phyloP scores from a whole-genome alignment of 2,113 vertebrate species.

The Columba livia region DNA sequence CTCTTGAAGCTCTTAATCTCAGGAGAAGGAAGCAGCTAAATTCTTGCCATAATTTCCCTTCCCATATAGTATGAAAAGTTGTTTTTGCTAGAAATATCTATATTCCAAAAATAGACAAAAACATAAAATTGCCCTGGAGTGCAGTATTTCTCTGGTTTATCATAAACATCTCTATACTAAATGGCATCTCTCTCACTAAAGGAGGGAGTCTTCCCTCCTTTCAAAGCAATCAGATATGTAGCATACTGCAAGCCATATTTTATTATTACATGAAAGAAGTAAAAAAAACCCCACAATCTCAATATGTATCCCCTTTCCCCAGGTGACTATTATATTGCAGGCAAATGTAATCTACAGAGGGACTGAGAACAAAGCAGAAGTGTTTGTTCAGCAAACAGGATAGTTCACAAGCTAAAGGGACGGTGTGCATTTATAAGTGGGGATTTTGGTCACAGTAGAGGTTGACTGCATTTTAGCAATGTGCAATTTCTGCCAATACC shows the following conservation, averaged over 20 bases:
- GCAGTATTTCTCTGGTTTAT: neutral
- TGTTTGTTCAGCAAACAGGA: neutral
- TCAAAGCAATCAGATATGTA: neutral
- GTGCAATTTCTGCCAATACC: neutral
- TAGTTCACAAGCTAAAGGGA: neutral
- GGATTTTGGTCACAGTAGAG: neutral
- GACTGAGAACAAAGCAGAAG: neutral
- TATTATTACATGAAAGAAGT: neutral
- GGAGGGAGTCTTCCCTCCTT: neutral
- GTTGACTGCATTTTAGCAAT: neutral
- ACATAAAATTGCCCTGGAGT: neutral
- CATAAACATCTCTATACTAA: neutral
- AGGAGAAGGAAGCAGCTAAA: neutral
- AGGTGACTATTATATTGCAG: neutral
- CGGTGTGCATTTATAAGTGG: accelerated
- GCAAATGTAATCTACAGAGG: neutral
- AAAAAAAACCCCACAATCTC: neutral
- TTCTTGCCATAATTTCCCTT: neutral
- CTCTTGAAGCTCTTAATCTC: neutral
- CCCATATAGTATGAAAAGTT: neutral
- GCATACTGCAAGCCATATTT: neutral
- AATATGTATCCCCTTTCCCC: neutral
- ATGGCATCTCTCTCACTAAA: neutral
- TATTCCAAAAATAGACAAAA: neutral
- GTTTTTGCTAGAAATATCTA: neutral